Base-by-base conservation (phyloP, 1,140 invertebrate genomes). In the Pachypsylla venusta region DNA sequence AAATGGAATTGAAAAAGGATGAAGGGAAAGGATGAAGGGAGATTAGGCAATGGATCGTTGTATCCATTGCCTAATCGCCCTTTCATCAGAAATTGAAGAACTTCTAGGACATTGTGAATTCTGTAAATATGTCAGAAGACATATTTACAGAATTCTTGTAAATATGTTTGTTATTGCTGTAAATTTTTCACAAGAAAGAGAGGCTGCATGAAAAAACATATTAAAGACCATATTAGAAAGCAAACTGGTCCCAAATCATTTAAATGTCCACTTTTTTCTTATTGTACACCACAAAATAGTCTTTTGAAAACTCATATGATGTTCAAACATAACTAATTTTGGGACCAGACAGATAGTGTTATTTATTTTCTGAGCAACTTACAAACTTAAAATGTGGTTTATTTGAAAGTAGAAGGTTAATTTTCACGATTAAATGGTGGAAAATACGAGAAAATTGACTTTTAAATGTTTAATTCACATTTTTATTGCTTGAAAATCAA, bases 181-280 rank as follows among this genome's bases (percentile, higher is more conserved):
- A 75, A 77, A 4, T 87, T 86, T 68, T 74, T 81, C 0, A 87
- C 85, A 68, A 83, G 80, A 1, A 84, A 85, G 64, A 79, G 81
- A 4, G 73, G 73, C 14, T 74, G 75, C 0, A 57, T 78, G 4
- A 74, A 72, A 5, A 74, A 74, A n/a, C n/a, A n/a, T 16, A 35
- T 35, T 10, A 35, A 16, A 16, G 16, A 35, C 14, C 76, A 78
- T 60, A 60, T 75, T 13, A 64, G 74, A 3, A 73, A 77, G 16
- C 80, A 82, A 63, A 81, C 78, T 0, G 78, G 79, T 0, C 77
- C 80, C 60, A 74, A 78, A 53, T 79, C 81, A 0, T 82, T 77
- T 62, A 71, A 71, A 0, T 83, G 81, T 30, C 10, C 30, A 16
- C 30, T 35, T 10, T 35, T 10, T 35, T 35, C 16, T 10, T 35